phyloP scores from a whole-genome alignment of 2,888 invertebrate species.

The Philonicus albiceps region DNA sequence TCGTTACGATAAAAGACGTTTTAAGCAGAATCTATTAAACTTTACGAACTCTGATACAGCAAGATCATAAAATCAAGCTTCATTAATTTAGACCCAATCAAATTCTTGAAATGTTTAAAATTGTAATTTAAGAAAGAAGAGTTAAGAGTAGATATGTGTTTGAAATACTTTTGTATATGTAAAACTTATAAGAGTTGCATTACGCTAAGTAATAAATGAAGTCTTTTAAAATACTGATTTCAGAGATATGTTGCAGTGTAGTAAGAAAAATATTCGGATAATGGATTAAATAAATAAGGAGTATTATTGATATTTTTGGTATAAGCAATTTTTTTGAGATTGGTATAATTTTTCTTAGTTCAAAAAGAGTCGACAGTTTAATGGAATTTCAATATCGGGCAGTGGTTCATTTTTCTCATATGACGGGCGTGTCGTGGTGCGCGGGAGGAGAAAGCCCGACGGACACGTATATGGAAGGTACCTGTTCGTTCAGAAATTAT shows the following conservation, averaged over 20 bases:
- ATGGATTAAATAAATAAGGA: not conserved
- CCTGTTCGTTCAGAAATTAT: not conserved
- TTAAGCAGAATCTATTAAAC: too few species aligned
- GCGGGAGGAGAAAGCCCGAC: not conserved
- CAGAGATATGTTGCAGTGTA: not conserved
- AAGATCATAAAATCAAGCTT: too few species aligned
- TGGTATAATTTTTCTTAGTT: constrained; percentile 9
- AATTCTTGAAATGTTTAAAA: too few species aligned
- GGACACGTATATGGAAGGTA: not conserved
- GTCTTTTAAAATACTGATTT: too few species aligned
- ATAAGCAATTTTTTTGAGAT: not conserved
- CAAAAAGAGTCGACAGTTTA: constrained; percentile 24
- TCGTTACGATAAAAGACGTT: too few species aligned
- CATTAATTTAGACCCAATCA: too few species aligned
- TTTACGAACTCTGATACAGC: too few species aligned
- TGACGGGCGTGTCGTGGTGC: not conserved
- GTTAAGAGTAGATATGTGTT: too few species aligned
- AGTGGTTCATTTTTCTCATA: constrained; percentile 1
- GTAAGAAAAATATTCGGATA: not conserved
- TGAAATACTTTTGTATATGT: too few species aligned
- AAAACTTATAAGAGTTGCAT: too few species aligned
- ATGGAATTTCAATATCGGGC: constrained; percentile 37
- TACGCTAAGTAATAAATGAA: too few species aligned
- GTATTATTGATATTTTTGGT: not conserved
- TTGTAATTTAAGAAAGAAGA: too few species aligned